Base-by-base conservation (phyloP, 2,797 vertebrate genomes). In the Novumbra hubbsi region DNA sequence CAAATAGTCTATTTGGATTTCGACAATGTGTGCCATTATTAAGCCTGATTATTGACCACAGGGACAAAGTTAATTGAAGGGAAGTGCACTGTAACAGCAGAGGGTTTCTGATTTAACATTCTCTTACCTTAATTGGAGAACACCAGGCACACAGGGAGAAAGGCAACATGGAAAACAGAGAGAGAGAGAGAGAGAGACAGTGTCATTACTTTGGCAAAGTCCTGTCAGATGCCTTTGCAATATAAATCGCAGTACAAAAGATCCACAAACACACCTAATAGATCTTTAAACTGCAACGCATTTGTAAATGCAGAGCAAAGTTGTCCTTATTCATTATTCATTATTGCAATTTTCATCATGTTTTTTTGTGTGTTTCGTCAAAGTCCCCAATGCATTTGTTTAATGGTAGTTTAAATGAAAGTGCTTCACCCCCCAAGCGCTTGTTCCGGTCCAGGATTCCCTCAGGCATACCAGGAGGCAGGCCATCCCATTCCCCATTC, bases 51-150 rank as follows among this genome's bases (percentile, higher is more conserved):
- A 63, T 63, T 63, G 60, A 63, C 60, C 15, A 63, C 14, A 14
- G 27, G 60, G 60, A 30, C 27, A 63, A 7, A 30, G 21, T 63
- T 27, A 16, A 55, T 55, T 63, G 4, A 64, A 8, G 32, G 8
- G 21, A 65, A 21, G 16, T 19, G 2, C 55, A 57, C 15, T 17
- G 21, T 27, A 12, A 27, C 55, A 17, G 30, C 0, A 30, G 65
- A 12, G 77, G 19, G 78, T 24, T 71, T 70, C 64, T 49, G 55
- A 60, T 60, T 27, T 16, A 81, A 32, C 70, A 17, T 76, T 73
- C 17, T 78, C 88, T 91, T 91, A 90, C 88, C 90, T 91, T 73
- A 84, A 73, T 70, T 84, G 79, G 64, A 34, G 28, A 72, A 16
- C 6, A 64, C 1, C 30, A 65, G 63, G 63, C 5, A 76, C 49